phyloP scores from a whole-genome alignment of 2,888 invertebrate genomes.

The Formica aserva region DNA sequence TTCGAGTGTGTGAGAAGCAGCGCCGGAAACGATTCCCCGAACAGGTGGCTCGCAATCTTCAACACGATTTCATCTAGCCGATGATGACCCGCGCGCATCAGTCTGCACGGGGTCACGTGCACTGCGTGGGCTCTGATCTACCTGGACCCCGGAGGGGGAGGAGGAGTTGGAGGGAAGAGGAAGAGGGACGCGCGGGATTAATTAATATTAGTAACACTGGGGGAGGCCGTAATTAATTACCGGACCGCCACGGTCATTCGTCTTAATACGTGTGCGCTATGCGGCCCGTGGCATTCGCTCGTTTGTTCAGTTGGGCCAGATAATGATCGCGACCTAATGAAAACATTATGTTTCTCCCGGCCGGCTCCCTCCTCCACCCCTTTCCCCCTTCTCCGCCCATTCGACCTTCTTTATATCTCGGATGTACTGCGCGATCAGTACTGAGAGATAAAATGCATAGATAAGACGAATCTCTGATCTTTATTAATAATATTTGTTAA shows the following conservation, averaged over 20 bases:
- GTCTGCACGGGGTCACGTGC: conserved; percentile 59
- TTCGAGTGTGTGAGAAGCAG: conserved; percentile 58
- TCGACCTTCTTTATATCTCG: conserved; percentile 15
- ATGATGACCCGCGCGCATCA: conserved; percentile 39
- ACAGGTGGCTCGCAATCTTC: conserved; percentile 58
- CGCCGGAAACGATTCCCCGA: conserved; percentile 60
- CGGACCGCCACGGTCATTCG: conserved; percentile 73
- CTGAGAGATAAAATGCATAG: conserved; percentile 20
- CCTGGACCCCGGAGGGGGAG: conserved; percentile 25
- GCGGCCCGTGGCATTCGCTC: conserved; percentile 73
- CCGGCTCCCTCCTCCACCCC: neutral
- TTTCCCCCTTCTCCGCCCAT: neutral
- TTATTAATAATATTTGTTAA: conserved; percentile 9
- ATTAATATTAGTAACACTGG: conserved; percentile 82
- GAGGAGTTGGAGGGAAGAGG: neutral
- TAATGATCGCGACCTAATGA: conserved; percentile 80
- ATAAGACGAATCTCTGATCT: conserved; percentile 27
- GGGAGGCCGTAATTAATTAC: conserved; percentile 80
- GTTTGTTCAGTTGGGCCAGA: conserved; percentile 75
- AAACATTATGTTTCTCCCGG: conserved; percentile 76
- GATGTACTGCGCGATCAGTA: neutral
- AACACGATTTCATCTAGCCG: conserved; percentile 41
- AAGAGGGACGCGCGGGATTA: conserved; percentile 73
- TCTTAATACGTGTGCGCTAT: conserved; percentile 77
- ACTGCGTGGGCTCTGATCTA: conserved; percentile 35